Conservation (phyloP, 2,888 invertebrate genomes). For the Brachyptera putata region DNA sequence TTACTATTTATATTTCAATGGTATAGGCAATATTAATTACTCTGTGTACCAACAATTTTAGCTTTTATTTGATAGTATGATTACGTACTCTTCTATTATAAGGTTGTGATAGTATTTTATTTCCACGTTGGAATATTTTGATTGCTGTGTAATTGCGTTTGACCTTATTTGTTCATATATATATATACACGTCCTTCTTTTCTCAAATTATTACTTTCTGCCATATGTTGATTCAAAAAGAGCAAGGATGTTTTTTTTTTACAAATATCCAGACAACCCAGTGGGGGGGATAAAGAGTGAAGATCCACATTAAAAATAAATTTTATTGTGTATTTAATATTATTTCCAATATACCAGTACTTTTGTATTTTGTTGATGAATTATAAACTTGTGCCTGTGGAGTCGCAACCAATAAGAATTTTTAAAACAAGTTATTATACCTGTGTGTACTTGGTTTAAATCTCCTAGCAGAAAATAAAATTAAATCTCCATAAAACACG, state of each 20-base stretch:
- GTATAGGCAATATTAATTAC: not conserved
- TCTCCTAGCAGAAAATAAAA: conserved; percentile 28
- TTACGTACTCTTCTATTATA: conserved; percentile 29
- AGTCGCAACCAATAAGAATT: conserved; percentile 34
- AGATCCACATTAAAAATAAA: conserved; percentile 38
- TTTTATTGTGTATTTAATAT: conserved; percentile 33
- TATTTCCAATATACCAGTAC: conserved; percentile 32
- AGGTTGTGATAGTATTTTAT: conserved; percentile 33
- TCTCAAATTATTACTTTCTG: conserved; percentile 27
- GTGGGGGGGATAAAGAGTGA: conserved; percentile 22
- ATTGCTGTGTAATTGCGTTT: conserved; percentile 20
- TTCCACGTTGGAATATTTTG: conserved; percentile 26
- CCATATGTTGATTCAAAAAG: conserved; percentile 10
- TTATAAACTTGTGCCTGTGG: conserved; percentile 47
- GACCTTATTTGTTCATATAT: conserved; percentile 25
- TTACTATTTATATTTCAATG: not conserved
- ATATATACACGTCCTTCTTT: conserved; percentile 33
- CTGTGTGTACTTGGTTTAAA: conserved; percentile 31
- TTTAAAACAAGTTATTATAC: conserved; percentile 40
- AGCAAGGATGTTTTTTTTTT: conserved; percentile 23
- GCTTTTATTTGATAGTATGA: conserved; percentile 28
- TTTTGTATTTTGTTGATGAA: conserved; percentile 36
- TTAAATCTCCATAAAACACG: conserved; percentile 29
- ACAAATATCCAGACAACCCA: conserved; percentile 17
- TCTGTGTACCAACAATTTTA: conserved; percentile 3